Evolutionary conservation across 2,113 vertebrate species (phyloP).

Genomic region (Philantomba maxwellii): DNA sequence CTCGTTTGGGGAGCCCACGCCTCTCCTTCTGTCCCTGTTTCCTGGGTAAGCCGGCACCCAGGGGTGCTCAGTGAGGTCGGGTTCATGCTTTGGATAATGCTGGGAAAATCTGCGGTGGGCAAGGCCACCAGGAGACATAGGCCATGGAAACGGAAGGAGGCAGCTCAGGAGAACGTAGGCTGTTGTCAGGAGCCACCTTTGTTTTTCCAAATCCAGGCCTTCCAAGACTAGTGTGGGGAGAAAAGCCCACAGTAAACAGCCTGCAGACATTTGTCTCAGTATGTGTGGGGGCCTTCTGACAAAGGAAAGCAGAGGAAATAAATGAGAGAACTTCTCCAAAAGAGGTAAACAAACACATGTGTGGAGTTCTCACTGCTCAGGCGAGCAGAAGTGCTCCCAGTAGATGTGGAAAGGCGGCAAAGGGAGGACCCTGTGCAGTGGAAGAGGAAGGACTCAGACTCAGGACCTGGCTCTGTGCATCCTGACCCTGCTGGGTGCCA

Average conservation of each 20-base stretch:
- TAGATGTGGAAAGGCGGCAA: background rate
- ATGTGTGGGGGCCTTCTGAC: background rate
- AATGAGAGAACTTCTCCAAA: background rate
- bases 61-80: slow-evolving; percentile 20
- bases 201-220: background rate
- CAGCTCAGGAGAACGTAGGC: fast-evolving
- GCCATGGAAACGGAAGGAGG: slow-evolving; percentile 3
- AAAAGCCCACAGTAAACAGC: background rate
- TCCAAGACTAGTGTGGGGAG: background rate
- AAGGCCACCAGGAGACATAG: slow-evolving; percentile 33
- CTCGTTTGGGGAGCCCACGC: background rate
- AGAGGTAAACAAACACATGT: background rate
- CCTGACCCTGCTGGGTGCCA: background rate
- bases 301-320: background rate
- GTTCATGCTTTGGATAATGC: slow-evolving; percentile 9
- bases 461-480: background rate
- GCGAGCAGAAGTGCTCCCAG: fast-evolving
- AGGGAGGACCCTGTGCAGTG: background rate
- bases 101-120: slow-evolving; percentile 16
- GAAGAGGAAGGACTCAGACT: background rate
- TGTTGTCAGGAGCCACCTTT: background rate
- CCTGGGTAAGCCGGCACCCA: background rate
- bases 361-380: background rate
- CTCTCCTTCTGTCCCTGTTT: background rate
- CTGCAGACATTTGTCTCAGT: background rate